Evolutionary conservation across 2,888 invertebrate species (phyloP).

Genomic region (Cosmia pyralina): DNA sequence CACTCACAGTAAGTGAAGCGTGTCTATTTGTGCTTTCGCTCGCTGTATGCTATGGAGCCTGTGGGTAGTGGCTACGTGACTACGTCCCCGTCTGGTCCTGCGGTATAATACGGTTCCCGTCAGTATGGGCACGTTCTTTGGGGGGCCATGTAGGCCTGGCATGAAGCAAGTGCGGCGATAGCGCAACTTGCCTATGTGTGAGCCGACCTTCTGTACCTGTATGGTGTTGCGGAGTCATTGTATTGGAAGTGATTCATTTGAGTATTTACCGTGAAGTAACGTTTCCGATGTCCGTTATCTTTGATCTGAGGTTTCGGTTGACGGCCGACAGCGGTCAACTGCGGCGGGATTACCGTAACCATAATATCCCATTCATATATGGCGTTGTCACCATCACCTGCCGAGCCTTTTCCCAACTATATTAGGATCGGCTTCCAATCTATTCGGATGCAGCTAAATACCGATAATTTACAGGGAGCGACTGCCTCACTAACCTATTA

Average conservation of each 20-base stretch:
- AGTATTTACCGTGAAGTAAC: slow-evolving; percentile 33
- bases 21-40: neutral
- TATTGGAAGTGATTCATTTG: slow-evolving; percentile 30
- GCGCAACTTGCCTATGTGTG: neutral
- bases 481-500: neutral
- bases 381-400: neutral
- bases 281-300: slow-evolving; percentile 52
- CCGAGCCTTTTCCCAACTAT: neutral
- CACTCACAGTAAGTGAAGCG: too few relatives aligned
- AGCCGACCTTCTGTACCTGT: neutral
- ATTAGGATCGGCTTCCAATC: neutral
- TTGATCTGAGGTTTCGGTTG: slow-evolving; percentile 38
- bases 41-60: neutral
- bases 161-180: neutral
- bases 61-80: neutral
- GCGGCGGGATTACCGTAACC: slow-evolving; percentile 16
- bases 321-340: slow-evolving; percentile 41
- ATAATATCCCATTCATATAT: neutral
- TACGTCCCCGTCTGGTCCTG: too few relatives aligned
- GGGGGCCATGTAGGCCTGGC: neutral
- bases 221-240: neutral
- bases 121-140: too few relatives aligned
- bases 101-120: neutral
- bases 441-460: neutral
- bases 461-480: neutral